Conservation (phyloP, 2,113 vertebrate genomes). For the Chionis minor region DNA sequence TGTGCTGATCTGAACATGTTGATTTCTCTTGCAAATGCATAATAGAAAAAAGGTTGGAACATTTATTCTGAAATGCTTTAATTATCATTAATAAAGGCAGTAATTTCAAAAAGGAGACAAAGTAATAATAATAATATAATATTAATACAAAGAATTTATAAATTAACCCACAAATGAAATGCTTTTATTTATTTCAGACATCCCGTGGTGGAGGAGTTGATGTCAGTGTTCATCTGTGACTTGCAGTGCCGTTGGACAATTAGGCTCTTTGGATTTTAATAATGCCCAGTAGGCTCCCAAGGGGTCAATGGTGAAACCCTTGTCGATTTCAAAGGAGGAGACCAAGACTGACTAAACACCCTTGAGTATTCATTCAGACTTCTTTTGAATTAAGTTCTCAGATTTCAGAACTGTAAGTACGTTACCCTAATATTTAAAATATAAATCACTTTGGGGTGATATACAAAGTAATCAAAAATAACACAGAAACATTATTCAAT, state of each 20-base stretch:
- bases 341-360: neutral
- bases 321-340: neutral
- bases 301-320: neutral
- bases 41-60: neutral
- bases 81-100: neutral
- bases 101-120: neutral
- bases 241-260: neutral
- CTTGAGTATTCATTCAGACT: neutral
- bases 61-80: neutral
- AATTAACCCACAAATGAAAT: rapidly evolving
- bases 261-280: neutral
- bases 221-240: neutral
- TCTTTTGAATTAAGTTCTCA: neutral
- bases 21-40: neutral
- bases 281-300: neutral
- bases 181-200: neutral
- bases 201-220: neutral
- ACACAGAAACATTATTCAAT: neutral
- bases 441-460: neutral
- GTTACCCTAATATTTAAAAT: neutral
- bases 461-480: neutral
- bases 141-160: neutral
- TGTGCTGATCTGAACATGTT: neutral
- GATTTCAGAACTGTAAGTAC: neutral
- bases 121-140: neutral